Evolutionary conservation across 92 coral and sea anemone species (phyloP).

Genomic region (Palythoa grandis): DNA sequence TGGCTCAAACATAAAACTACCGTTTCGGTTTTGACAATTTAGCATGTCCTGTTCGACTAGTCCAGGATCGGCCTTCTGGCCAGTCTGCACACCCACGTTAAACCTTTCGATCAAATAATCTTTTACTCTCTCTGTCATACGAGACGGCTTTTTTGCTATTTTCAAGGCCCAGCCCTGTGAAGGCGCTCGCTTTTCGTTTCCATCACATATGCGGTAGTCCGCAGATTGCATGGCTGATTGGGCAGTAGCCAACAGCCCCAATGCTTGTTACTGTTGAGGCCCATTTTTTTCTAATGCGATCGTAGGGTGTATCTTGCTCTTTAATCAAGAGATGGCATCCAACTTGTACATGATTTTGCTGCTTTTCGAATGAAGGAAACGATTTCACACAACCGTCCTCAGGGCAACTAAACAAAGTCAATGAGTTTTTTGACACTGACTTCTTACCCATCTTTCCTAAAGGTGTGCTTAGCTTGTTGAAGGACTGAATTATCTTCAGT

Average conservation of each 20-base stretch:
- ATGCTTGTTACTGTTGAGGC: constrained; percentile 40
- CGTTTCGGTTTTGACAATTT: not conserved
- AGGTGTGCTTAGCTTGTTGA: constrained; percentile 18
- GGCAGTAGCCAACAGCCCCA: constrained; percentile 28
- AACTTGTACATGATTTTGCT: constrained; percentile 40
- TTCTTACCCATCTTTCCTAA: constrained; percentile 12
- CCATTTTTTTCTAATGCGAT: constrained; percentile 43
- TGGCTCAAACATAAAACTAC: constrained; percentile 5
- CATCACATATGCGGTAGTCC: not conserved
- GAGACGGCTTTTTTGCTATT: constrained; percentile 8
- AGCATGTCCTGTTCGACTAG: constrained; percentile 10
- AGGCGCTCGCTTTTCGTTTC: not conserved
- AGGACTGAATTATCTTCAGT: constrained; percentile 6
- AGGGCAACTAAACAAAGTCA: constrained; percentile 29
- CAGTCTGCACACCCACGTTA: constrained; percentile 12
- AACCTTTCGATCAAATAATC: constrained; percentile 2
- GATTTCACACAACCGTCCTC: constrained; percentile 40
- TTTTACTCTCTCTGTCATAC: constrained; percentile 27
- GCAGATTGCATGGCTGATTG: constrained; percentile 11
- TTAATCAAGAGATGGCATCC: constrained; percentile 41
- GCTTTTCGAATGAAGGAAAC: constrained; percentile 34
- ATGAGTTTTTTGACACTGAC: not conserved
- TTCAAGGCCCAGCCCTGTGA: constrained; percentile 25
- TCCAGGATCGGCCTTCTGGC: constrained; percentile 31
- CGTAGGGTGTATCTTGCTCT: constrained; percentile 46